A percentile compares a stretch with the other conserved stretches of the same genome.
These are phyloP conservation scores for Aleadryas rufinucha DNA, from an alignment of 2,113 vertebrate genomes.

Conservation along the genomic window DNA sequence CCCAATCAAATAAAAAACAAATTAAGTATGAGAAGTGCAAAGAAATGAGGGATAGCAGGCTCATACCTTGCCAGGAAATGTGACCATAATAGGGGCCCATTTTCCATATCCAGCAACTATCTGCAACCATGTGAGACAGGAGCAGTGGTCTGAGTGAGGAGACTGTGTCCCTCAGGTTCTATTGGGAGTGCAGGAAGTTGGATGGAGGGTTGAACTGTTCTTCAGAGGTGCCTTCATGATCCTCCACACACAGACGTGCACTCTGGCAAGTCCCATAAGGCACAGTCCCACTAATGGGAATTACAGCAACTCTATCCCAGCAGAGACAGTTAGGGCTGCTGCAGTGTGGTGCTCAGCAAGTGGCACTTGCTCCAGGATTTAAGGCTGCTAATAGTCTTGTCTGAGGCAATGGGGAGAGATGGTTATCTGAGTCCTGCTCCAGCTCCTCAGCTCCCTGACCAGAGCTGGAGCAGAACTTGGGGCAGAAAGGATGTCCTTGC, in stretches of 20 bases:
- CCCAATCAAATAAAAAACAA: not conserved
- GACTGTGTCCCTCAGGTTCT: not conserved
- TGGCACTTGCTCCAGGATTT: not conserved
- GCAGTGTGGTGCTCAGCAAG: fast-evolving
- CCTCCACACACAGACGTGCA: not conserved
- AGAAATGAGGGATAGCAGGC: not conserved
- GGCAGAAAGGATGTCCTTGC: not conserved
- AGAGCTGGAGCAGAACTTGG: not conserved
- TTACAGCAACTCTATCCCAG: not conserved
- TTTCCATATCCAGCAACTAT: not conserved
- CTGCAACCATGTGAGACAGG: not conserved
- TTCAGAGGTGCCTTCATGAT: not conserved
- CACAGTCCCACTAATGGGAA: not conserved
- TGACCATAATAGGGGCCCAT: not conserved
- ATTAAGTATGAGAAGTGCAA: not conserved
- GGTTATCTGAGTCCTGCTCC: not conserved
- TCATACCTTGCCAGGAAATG: not conserved
- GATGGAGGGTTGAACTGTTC: not conserved
- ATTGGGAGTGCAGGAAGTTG: not conserved
- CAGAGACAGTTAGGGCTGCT: not conserved
- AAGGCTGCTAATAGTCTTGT: not conserved
- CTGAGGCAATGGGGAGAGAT: fast-evolving
- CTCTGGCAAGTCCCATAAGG: not conserved
- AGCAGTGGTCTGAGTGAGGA: not conserved
- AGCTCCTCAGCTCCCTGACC: not conserved